Conservation (phyloP, 2,888 invertebrate genomes). For the Melinaea menophilus region DNA sequence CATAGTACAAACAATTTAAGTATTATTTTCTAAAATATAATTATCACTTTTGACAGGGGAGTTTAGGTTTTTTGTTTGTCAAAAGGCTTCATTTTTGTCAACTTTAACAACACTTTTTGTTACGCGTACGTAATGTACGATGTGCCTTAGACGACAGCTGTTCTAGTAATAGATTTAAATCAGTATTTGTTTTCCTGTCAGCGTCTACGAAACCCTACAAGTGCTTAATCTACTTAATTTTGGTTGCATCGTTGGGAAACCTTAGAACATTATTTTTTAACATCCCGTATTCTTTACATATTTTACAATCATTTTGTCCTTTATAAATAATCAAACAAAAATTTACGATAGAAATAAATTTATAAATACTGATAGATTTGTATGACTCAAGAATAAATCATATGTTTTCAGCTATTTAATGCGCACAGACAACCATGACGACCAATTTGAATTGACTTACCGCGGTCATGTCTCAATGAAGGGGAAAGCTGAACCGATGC, state of each 20-base stretch:
- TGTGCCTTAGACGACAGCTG: conserved; percentile 21
- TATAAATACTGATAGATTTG: no score
- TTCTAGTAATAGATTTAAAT: conserved; percentile 47
- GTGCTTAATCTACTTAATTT: conserved; percentile 62
- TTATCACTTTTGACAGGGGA: conserved; percentile 12
- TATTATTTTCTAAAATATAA: conserved; percentile 1
- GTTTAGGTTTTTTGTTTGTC: no score
- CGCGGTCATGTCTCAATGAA: conserved; percentile 95
- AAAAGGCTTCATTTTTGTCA: conserved; percentile 3
- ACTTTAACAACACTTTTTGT: conserved; percentile 1
- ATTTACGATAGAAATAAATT: no score
- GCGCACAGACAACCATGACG: conserved; percentile 89
- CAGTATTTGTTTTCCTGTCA: conserved; percentile 39
- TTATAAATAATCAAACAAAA: no score
- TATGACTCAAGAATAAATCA: neutral
- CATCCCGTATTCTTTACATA: conserved; percentile 2
- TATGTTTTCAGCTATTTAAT: conserved; percentile 83
- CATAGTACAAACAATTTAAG: conserved; percentile 64
- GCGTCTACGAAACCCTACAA: conserved; percentile 49
- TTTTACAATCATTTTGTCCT: neutral
- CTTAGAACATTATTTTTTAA: conserved; percentile 37
- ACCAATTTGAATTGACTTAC: conserved; percentile 89
- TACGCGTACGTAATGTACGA: conserved; percentile 12
- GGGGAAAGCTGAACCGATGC: conserved; percentile 95
- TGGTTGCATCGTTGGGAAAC: conserved; percentile 51